Base-by-base conservation (phyloP, 2,797 vertebrate genomes). In the Danio aesculapii region DNA sequence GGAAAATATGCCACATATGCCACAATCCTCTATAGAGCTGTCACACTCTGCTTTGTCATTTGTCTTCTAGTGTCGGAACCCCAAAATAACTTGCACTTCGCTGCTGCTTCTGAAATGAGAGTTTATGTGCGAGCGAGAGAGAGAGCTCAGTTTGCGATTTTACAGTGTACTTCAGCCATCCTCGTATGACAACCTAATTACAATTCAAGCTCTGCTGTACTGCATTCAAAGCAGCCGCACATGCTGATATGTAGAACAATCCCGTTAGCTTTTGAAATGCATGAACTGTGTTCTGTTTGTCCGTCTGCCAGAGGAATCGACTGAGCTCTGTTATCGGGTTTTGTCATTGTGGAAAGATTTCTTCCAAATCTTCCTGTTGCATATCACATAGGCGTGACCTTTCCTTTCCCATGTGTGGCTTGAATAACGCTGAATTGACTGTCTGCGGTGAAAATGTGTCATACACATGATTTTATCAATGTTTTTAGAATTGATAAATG, bases 161-260 rank as follows among this genome's bases (percentile, higher is more conserved):
- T 44, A 53, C 73, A 47, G 47, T 76, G 14, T 75, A 49, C 57
- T 79, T 50, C 57, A 53, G 19, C 63, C 47, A 7, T 79, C 57
- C 63, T 80, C 14, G 10, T 75, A 70, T 57, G 82, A 83, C 79
- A 79, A 75, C 78, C 74, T 81, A 73, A 81, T 81, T 84, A 81
- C 58, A 75, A 72, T 61, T 76, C 83, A 39, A 59, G 53, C 13
- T 52, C 16, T 75, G 59, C 70, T 81, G 39, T 59, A 52, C 59
- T 64, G 50, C 19, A 71, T 64, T 67, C 47, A 58, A 62, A 77
- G 81, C 53, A 73, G 73, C 61, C 69, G 8, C 30, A 11, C 67
- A 71, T 67, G 52, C 68, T 77, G 55, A 71, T 50, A 73, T 72
- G 47, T 67, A 16, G 72, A 57, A 61, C 53, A 76, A 72, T 67